Conservation (phyloP, 2,113 vertebrate species). For the Zootoca vivipara region DNA sequence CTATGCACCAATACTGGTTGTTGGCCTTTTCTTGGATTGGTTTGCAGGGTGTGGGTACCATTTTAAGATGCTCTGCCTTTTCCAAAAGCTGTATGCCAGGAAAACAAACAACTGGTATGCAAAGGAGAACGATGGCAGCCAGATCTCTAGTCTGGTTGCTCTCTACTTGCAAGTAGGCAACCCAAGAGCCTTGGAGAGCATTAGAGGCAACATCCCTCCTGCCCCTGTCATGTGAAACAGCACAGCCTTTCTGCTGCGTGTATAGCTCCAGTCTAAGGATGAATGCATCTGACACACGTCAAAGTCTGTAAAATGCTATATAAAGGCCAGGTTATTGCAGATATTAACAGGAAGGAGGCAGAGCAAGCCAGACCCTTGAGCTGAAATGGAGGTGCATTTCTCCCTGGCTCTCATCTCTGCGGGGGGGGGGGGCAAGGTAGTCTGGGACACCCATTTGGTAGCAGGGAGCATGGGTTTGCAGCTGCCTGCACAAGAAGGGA, state of each 20-base stretch:
- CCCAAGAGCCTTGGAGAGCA: no score
- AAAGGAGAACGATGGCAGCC: neutral
- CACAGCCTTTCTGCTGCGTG: neutral
- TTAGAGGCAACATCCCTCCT: neutral
- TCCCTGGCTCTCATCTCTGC: neutral
- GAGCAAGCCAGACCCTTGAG: neutral
- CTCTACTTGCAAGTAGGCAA: neutral
- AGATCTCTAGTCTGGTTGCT: neutral
- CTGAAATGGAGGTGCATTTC: neutral
- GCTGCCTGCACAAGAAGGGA: neutral
- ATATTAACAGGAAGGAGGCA: neutral
- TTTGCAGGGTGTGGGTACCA: neutral
- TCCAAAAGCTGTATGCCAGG: neutral
- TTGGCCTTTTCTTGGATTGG: neutral
- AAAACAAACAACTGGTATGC: neutral
- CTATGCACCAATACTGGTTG: neutral
- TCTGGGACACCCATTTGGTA: neutral
- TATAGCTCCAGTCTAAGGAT: neutral
- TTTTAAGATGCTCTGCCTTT: neutral
- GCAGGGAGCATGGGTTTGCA: neutral
- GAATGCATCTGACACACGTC: neutral
- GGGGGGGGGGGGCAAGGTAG: neutral
- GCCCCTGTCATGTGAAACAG: neutral
- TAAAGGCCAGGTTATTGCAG: neutral
- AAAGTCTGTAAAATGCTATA: neutral